phyloP scores from a whole-genome alignment of 2,888 invertebrate species.

The Busseola fusca region DNA sequence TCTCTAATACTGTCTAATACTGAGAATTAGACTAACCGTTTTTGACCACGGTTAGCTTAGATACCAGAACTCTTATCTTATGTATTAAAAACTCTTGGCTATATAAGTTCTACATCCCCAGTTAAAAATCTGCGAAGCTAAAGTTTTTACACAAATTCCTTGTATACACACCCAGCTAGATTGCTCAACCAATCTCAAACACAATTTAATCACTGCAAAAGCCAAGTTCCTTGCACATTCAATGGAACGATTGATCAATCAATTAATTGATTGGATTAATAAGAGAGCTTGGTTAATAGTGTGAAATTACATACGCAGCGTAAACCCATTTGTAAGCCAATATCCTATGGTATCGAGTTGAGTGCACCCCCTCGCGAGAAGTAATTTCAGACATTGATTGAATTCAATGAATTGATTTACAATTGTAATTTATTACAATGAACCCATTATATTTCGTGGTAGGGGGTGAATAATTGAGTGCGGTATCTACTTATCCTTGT shows the following conservation, averaged over 20 bases:
- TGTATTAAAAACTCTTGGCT: neutral
- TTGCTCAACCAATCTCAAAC: conserved; percentile 34
- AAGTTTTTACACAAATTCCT: conserved; percentile 18
- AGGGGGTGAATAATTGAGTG: conserved; percentile 44
- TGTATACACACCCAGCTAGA: conserved; percentile 5
- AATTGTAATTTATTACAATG: conserved; percentile 62
- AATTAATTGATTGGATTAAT: conserved; percentile 51
- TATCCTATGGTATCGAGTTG: conserved; percentile 14
- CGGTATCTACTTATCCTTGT: conserved; percentile 36
- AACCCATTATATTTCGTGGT: conserved; percentile 49
- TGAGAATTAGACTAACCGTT: neutral
- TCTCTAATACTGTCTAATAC: too few species aligned
- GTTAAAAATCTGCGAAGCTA: neutral
- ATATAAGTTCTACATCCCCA: neutral
- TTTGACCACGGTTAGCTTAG: neutral
- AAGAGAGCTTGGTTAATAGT: conserved; percentile 41
- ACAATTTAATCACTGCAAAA: conserved; percentile 35
- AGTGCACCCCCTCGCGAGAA: conserved; percentile 29
- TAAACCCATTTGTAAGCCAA: conserved; percentile 30
- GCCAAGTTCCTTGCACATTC: conserved; percentile 15
- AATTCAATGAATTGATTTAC: conserved; percentile 57
- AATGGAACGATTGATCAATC: conserved; percentile 43
- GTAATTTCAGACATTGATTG: conserved; percentile 52
- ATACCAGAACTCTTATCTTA: neutral
- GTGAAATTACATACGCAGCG: conserved; percentile 37